Evolutionary conservation across 2,797 vertebrate species (phyloP).

Genomic region (Ceryle rudis): DNA sequence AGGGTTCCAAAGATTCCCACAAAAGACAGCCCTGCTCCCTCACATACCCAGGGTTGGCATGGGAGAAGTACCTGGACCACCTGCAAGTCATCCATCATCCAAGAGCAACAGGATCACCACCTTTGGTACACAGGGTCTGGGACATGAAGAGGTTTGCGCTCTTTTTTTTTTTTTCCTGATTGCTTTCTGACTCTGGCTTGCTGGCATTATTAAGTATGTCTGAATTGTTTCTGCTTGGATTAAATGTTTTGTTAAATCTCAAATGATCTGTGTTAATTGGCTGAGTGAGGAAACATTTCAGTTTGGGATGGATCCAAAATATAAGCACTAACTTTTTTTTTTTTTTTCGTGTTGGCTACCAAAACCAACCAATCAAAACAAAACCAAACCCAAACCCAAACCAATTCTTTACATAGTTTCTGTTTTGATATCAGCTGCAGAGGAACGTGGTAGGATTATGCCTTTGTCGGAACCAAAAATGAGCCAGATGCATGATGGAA

Average conservation of each 20-base stretch:
- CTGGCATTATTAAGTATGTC: not conserved
- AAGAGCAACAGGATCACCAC: not conserved
- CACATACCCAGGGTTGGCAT: not conserved
- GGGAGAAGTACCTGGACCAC: accelerated
- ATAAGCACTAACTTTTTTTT: not conserved
- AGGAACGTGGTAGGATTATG: not conserved
- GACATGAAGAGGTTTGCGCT: not conserved
- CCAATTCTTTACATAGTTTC: not conserved
- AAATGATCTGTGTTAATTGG: constrained; percentile 46
- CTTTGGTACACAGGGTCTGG: not conserved
- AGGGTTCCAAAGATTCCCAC: not conserved
- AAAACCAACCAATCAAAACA: not conserved
- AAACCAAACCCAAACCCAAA: not conserved
- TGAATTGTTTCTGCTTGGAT: constrained; percentile 30
- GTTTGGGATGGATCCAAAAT: constrained; percentile 31
- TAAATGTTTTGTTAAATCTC: constrained; percentile 49
- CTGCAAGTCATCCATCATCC: not conserved
- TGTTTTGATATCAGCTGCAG: not conserved
- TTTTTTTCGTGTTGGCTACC: not conserved
- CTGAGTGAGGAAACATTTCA: constrained; percentile 40
- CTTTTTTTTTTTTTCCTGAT: not conserved
- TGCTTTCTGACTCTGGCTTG: not conserved
- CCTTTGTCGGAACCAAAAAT: not conserved
- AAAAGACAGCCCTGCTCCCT: not conserved
- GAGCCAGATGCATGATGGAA: not conserved